These are phyloP conservation scores for Dysmachus trigonus DNA, from an alignment of 2,888 invertebrate genomes.

Conservation along the genomic window DNA sequence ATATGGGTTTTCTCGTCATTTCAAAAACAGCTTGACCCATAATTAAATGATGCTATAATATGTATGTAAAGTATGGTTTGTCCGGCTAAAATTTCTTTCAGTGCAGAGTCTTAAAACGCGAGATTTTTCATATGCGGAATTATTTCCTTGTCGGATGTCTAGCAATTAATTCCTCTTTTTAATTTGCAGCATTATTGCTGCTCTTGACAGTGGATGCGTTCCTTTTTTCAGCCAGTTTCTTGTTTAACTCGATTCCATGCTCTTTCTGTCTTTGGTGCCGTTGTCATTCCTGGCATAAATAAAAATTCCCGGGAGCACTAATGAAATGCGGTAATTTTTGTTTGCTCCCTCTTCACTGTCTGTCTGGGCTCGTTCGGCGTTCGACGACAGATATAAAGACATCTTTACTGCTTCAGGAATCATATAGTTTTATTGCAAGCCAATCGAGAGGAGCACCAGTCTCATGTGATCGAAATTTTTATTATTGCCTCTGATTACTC, in stretches of 20 bases:
- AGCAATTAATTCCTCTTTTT: constrained; percentile 17
- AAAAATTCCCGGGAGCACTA: constrained; percentile 12
- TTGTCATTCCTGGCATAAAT: constrained; percentile 3
- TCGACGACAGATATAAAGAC: neutral
- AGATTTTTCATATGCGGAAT: neutral
- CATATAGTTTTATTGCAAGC: neutral
- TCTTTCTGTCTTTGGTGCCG: neutral
- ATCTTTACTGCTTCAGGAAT: neutral
- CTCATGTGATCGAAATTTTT: neutral
- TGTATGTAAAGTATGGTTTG: too few species aligned
- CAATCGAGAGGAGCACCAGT: neutral
- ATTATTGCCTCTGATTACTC: neutral
- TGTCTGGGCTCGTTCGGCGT: neutral
- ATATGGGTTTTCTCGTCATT: too few species aligned
- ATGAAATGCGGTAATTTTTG: constrained; percentile 12
- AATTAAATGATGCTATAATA: too few species aligned
- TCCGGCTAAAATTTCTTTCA: too few species aligned
- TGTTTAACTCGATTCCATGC: neutral
- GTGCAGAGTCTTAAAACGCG: neutral
- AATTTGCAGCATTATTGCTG: neutral
- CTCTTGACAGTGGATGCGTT: neutral
- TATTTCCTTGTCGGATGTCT: neutral
- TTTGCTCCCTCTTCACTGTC: neutral
- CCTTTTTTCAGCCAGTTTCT: neutral
- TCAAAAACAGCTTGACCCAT: too few species aligned